Conservation (phyloP, 2,797 vertebrate species). For the Sciurus vulgaris region DNA sequence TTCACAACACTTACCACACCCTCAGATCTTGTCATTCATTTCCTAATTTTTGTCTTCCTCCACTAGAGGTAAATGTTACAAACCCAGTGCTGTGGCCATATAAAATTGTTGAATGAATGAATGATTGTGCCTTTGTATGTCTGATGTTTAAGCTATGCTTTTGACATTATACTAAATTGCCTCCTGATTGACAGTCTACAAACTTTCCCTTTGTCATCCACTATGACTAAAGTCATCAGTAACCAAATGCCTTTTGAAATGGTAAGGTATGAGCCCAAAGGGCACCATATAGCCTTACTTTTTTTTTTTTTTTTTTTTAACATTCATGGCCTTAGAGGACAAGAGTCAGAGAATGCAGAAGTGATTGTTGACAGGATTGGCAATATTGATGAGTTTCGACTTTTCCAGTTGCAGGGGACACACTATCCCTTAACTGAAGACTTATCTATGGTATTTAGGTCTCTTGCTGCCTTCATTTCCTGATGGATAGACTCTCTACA, state of each 20-base stretch:
- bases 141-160: background rate
- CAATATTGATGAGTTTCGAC: background rate
- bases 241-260: constrained; percentile 38
- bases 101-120: constrained; percentile 8
- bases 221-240: background rate
- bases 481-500: background rate
- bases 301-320: background rate
- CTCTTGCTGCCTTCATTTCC: background rate
- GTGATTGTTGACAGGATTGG: background rate
- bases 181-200: background rate
- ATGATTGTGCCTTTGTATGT: background rate
- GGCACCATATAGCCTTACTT: background rate
- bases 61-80: background rate
- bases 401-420: background rate
- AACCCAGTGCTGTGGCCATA: background rate
- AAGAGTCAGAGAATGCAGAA: background rate
- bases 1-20: background rate
- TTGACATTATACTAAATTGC: background rate
- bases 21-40: background rate
- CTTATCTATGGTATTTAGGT: background rate
- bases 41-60: background rate
- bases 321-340: background rate
- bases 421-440: background rate
- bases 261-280: background rate
- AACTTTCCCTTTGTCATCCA: background rate